phyloP scores from a whole-genome alignment of 2,797 vertebrate species.

The Mormyrops boulengeri region DNA sequence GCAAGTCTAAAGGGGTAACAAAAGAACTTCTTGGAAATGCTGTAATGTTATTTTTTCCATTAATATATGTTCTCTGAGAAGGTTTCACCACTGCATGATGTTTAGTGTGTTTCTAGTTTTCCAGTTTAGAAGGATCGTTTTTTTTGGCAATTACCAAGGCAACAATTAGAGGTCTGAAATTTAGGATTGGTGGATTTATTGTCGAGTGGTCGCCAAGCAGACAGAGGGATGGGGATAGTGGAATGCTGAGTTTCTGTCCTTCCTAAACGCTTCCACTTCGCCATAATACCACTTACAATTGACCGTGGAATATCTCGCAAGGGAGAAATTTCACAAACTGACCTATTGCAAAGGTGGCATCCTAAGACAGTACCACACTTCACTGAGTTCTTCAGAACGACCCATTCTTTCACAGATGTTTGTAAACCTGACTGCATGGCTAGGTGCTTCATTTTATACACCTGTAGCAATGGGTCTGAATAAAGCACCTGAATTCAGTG shows the following conservation, averaged over 20 bases:
- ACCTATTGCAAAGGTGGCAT: background rate
- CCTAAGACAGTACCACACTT: too few species aligned
- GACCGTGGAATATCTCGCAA: too few species aligned
- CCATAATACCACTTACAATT: background rate
- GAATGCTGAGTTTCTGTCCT: background rate
- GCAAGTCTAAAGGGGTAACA: background rate
- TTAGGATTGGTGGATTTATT: too few species aligned
- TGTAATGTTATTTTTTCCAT: too few species aligned
- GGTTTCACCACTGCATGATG: background rate
- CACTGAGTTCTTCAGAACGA: too few species aligned
- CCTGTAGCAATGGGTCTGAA: background rate
- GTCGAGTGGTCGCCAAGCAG: too few species aligned
- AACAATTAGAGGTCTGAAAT: too few species aligned
- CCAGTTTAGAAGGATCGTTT: too few species aligned
- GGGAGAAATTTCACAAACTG: background rate
- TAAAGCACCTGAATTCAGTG: background rate
- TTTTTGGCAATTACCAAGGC: too few species aligned
- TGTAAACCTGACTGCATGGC: background rate
- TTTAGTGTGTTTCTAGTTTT: background rate
- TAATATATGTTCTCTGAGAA: background rate
- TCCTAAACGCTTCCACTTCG: background rate
- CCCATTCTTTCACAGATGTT: too few species aligned
- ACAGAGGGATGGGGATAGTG: too few species aligned
- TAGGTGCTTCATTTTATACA: background rate
- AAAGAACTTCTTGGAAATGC: background rate